Evolutionary conservation across 1,140 invertebrate genomes (phyloP), one percentile per base, ranked within the genome.

Genomic region (Goniozus legneri): DNA sequence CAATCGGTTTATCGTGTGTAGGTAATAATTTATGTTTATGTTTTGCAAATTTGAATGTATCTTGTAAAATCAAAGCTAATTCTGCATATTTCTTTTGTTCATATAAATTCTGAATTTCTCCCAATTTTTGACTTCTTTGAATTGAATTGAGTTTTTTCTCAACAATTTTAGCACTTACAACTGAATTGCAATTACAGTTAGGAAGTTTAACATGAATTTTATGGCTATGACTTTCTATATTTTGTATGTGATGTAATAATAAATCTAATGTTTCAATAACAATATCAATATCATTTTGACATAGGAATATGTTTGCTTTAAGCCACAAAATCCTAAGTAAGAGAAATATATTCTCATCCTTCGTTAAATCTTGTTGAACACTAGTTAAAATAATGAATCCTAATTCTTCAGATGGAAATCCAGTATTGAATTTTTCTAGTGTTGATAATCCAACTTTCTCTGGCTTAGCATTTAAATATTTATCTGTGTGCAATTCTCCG

Each of bases 41-140:
- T 50, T 69, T 74, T 3, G 66, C 60, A 47, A 70, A 76, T 45
- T 82, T 79, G 58, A 85, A 82, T 3, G 82, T 82, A 51, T 85
- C 80, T 60, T 80, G 80, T 39, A 89, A 70, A 54, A 88, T 84
- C 3, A 69, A 64, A 7, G 83, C 70, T 0, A 88, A 76, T 58
- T 86, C 81, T n/a, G 79, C 67, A 63, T 84, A 88, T 44, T 79
- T 77, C 48, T 82, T 77, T 7, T 77, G 69, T 3, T 83, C 77
- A 60, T 82, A 84, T 1, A 87, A 65, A 44, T 78, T 75, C 58
- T 83, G 74, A 4, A 83, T 73, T 49, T 77, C 69, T 6, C 72
- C 67, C 3, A 83, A 60, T 39, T 78, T 79, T 46, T 79, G 75
- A n/a, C 80, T 75, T 49, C 76, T 75, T 47, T 79, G 72, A 32